These are phyloP conservation scores for Lycaena phlaeas DNA, from an alignment of 2,888 invertebrate genomes.

Conservation along the genomic window DNA sequence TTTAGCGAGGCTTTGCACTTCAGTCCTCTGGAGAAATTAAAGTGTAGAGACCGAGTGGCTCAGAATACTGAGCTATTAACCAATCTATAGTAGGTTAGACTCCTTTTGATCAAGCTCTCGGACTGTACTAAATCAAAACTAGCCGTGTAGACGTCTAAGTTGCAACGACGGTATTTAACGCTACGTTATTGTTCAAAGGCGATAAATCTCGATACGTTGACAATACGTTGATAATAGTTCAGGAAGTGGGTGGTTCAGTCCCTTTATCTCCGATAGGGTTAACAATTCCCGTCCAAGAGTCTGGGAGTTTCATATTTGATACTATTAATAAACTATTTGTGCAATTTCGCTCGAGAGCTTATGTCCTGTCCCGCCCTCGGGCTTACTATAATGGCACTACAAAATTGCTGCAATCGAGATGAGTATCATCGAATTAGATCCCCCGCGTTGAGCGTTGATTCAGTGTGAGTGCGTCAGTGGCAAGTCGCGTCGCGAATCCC, in stretches of 20 bases:
- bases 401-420: slow-evolving; percentile 60
- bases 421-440: slow-evolving; percentile 52
- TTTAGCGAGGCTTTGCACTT: too few species aligned
- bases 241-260: background rate
- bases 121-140: too few species aligned
- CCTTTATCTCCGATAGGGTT: slow-evolving; percentile 1
- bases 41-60: too few species aligned
- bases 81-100: too few species aligned
- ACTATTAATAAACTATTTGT: slow-evolving; percentile 18
- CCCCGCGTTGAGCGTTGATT: slow-evolving; percentile 32
- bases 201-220: slow-evolving; percentile 1
- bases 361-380: slow-evolving; percentile 55
- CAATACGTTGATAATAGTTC: slow-evolving; percentile 3
- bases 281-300: background rate
- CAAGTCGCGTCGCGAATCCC: slow-evolving; percentile 5
- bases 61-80: too few species aligned
- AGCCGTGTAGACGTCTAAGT: too few species aligned
- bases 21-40: too few species aligned
- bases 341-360: slow-evolving; percentile 51
- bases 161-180: too few species aligned
- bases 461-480: slow-evolving; percentile 35
- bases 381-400: slow-evolving; percentile 47
- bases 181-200: too few species aligned
- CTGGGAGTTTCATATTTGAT: slow-evolving; percentile 9
- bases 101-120: too few species aligned